phyloP scores from a whole-genome alignment of 1,140 invertebrate species.

The Anastatus disparis region DNA sequence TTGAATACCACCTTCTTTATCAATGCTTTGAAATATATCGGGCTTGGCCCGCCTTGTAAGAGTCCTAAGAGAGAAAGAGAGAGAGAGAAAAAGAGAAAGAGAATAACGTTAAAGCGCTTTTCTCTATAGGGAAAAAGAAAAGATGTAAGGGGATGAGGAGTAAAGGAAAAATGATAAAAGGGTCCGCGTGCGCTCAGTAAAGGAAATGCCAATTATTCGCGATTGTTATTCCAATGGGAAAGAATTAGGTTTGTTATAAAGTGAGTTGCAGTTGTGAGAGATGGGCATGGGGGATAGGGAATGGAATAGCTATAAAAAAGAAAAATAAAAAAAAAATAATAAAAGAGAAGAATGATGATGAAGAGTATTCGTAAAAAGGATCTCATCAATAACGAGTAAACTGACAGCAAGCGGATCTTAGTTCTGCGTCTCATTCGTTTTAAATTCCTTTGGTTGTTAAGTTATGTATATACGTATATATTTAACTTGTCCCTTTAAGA shows the following conservation, averaged over 20 bases:
- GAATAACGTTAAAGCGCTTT: constrained; percentile 14
- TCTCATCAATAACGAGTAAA: background rate
- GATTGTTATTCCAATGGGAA: constrained; percentile 28
- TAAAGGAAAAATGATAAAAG: constrained; percentile 8
- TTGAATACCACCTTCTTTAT: constrained; percentile 40
- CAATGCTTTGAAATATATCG: constrained; percentile 37
- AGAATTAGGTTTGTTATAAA: constrained; percentile 29
- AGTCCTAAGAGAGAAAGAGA: background rate
- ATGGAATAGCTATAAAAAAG: no score
- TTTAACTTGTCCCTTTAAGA: no score
- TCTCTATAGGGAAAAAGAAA: background rate
- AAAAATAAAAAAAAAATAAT: no score
- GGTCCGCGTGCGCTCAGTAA: background rate
- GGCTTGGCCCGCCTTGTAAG: background rate
- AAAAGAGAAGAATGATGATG: no score
- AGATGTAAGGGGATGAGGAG: no score
- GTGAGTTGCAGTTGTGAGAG: background rate
- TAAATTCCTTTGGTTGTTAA: no score
- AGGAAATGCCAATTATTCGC: constrained; percentile 33
- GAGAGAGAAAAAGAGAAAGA: background rate
- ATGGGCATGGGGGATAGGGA: background rate
- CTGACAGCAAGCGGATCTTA: background rate
- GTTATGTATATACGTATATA: no score
- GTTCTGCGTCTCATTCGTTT: no score
- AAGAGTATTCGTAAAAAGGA: no score